Evolutionary conservation across 2,797 vertebrate genomes (phyloP).

Genomic region (Myoxocephalus aenaeus): DNA sequence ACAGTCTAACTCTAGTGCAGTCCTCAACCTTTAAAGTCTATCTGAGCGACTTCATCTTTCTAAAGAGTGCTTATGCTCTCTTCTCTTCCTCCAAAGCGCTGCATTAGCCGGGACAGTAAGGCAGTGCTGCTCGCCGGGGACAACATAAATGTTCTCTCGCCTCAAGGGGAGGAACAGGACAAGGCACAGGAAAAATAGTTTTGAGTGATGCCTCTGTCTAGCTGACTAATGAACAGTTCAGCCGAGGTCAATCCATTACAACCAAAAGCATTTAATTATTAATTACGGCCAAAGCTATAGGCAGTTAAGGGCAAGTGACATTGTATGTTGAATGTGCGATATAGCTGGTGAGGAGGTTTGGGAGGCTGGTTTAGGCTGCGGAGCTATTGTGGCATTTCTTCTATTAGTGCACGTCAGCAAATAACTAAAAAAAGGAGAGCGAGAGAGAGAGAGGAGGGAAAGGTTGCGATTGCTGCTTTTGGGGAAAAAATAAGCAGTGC

Average conservation of each 20-base stretch:
- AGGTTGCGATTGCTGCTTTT: constrained; percentile 51
- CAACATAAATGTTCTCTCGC: constrained; percentile 54
- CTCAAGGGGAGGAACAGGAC: constrained; percentile 74
- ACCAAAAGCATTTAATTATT: constrained; percentile 98
- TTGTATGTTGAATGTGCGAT: constrained; percentile 91
- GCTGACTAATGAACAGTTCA: constrained; percentile 98
- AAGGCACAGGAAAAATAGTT: constrained; percentile 89
- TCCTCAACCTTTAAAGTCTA: constrained; percentile 38
- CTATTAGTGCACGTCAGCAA: constrained; percentile 90
- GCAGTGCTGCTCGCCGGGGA: constrained; percentile 56
- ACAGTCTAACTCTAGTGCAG: not conserved
- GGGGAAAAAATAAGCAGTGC: constrained; percentile 34
- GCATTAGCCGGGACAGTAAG: constrained; percentile 76
- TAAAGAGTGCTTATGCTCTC: constrained; percentile 46
- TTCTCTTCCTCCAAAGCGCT: constrained; percentile 65
- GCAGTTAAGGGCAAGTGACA: constrained; percentile 92
- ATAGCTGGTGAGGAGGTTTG: constrained; percentile 68
- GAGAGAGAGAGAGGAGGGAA: not conserved
- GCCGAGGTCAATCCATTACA: constrained; percentile 97
- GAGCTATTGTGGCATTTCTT: constrained; percentile 83
- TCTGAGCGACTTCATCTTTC: constrained; percentile 32
- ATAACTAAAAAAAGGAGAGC: constrained; percentile 57
- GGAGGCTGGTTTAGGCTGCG: constrained; percentile 18
- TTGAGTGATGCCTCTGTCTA: constrained; percentile 94
- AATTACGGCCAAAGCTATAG: constrained; percentile 94